phyloP scores from a whole-genome alignment of 2,113 vertebrate genomes.

The Heterotilapia buettikoferi region DNA sequence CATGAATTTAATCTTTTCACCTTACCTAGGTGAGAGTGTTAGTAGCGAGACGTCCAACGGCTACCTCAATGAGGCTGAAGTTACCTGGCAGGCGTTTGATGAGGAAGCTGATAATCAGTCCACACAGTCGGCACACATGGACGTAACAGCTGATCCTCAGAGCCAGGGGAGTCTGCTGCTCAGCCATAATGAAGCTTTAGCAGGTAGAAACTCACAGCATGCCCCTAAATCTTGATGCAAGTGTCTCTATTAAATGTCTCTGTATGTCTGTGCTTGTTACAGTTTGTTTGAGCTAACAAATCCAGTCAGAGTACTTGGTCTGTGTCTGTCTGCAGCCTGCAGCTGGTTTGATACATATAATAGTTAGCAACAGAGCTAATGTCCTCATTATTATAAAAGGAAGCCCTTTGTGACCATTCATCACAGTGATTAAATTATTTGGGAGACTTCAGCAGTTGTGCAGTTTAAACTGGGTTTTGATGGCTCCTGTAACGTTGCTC shows the following conservation, averaged over 20 bases:
- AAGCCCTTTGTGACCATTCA: background rate
- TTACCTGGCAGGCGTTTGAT: constrained; percentile 80
- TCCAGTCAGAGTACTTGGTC: background rate
- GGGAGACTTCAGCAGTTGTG: background rate
- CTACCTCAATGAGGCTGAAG: constrained; percentile 78
- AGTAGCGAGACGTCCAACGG: constrained; percentile 83
- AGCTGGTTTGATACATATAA: background rate
- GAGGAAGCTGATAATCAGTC: constrained; percentile 81
- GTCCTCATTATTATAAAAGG: background rate
- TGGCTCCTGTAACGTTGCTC: background rate
- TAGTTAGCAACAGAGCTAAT: background rate
- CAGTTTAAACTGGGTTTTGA: background rate
- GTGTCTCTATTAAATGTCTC: background rate
- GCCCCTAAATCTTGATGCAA: background rate
- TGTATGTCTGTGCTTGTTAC: background rate
- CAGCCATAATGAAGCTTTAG: constrained; percentile 81
- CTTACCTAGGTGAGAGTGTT: constrained; percentile 81
- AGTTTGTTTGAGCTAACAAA: background rate
- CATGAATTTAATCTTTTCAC: background rate
- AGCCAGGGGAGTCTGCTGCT: constrained; percentile 81
- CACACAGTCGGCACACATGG: constrained; percentile 70
- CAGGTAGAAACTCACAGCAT: constrained; percentile 67
- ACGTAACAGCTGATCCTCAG: constrained; percentile 72
- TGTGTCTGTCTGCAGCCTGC: background rate
- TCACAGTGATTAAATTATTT: background rate